Percentiles rank a stretch among this genome's conserved stretches.
Conservation (phyloP, 2,797 vertebrate species). For the Acanthiza pusilla region DNA sequence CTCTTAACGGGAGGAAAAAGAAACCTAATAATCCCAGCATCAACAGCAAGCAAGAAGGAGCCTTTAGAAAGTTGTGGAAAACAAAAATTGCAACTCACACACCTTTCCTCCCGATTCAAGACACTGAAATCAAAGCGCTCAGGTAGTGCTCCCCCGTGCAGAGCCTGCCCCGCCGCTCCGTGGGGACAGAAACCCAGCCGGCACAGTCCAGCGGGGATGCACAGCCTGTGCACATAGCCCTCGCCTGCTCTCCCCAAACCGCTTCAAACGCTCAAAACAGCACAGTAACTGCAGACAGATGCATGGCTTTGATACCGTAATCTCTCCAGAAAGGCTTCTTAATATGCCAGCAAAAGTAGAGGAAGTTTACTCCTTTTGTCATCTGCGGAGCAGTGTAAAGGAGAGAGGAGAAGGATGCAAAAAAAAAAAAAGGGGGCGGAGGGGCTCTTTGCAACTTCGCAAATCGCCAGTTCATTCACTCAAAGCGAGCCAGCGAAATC, state of each 20-base stretch:
- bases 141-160: not conserved
- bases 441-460: constrained; percentile 63
- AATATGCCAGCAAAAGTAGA: constrained; percentile 49
- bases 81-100: not conserved
- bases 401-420: constrained; percentile 52
- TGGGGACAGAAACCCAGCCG: not conserved
- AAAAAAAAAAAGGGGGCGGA: constrained; percentile 16
- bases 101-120: not conserved
- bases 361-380: constrained; percentile 76
- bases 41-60: not conserved
- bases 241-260: not conserved
- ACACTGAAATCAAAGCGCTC: not conserved
- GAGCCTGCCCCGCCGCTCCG: not conserved
- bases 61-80: not conserved
- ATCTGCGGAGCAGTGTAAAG: constrained; percentile 54
- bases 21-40: not conserved
- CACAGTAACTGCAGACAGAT: constrained; percentile 5
- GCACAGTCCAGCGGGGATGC: not conserved
- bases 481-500: constrained; percentile 15
- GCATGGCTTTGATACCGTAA: constrained; percentile 44
- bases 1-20: not conserved
- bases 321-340: constrained; percentile 28
- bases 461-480: constrained; percentile 72
- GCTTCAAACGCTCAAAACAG: not conserved
- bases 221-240: not conserved